Evolutionary conservation across 2,113 vertebrate genomes (phyloP), one percentile per base, ranked within the genome.

Genomic region (Lethenteron camtschaticum): DNA sequence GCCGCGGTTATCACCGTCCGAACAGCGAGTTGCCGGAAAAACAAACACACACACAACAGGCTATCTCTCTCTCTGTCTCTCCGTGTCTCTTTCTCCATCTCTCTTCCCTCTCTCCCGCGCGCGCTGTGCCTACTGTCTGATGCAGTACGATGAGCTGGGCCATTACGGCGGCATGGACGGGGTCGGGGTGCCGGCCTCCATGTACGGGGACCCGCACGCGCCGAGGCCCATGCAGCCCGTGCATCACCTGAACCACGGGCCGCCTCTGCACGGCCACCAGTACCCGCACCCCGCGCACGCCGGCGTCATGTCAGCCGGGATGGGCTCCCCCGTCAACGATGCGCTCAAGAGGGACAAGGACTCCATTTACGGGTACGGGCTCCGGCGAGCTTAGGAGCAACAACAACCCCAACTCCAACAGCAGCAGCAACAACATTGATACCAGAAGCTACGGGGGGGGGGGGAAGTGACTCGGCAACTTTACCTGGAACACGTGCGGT

Each of bases 241-340:
- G 79, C 91, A 96, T 83, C 94, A 97, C 81, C 84, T 97, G 81
- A 97, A 96, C 83, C 94, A 97, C 79, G 90, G 94, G 80, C 91
- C 94, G 77, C 94, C 90, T 78, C 87, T 96, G 58, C 94, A 96
- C 82, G 91, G 96, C 82, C 94, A 97, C 80, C 95, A 97, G 82
- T 91, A 91, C 79, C 86, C 91, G 57, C 92, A 97, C 81, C 90
- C 90, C 81, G 91, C 91, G 56, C 92, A 97, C 79, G 89, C 90
- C 70, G 96, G 95, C 83, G 91, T 95, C 80, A 96, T 96, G 91
- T 88, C 91, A 80, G 87, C 83, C 77, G 87, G 89, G 83, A 97
- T 97, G 92, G 94, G 94, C 80, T 96, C 94, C 70, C 91, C 94
- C 87, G 90, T 96, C 86, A 97, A 97, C 83, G 94, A 97, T 80